These are phyloP conservation scores for Plecotus auritus DNA, from an alignment of 2,113 vertebrate species.

Conservation along the genomic window DNA sequence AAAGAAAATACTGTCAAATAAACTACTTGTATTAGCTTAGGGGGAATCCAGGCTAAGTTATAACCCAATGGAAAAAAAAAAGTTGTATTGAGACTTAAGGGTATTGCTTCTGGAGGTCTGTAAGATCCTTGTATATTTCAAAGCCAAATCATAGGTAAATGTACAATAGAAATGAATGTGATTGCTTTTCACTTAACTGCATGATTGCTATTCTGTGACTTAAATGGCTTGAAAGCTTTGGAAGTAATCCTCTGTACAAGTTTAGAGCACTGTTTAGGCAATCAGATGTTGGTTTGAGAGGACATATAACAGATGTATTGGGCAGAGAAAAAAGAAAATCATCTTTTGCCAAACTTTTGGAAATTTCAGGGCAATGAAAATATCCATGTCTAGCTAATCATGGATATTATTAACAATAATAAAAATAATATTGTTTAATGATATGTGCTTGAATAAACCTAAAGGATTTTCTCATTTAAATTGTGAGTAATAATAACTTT, in stretches of 20 bases:
- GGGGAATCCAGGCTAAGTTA: neutral
- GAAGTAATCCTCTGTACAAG: neutral
- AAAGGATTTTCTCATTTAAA: constrained; percentile 27
- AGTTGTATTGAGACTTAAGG: neutral
- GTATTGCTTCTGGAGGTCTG: neutral
- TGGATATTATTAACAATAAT: neutral
- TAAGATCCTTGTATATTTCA: neutral
- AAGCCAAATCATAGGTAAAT: neutral
- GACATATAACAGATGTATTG: neutral
- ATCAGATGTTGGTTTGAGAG: neutral
- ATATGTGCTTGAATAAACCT: neutral
- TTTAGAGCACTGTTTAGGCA: neutral
- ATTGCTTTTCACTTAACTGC: neutral
- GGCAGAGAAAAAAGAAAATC: neutral
- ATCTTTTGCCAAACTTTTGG: neutral
- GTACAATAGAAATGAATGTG: neutral
- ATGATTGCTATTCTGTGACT: neutral
- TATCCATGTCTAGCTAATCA: neutral
- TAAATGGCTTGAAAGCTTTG: neutral
- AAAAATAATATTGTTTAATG: neutral
- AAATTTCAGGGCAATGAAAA: neutral
- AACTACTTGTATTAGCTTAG: neutral
- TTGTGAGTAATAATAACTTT: neutral
- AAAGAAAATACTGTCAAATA: neutral
- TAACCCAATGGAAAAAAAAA: neutral